Percentiles rank a stretch among this genome's conserved stretches.
Conservation (phyloP, 2,888 invertebrate genomes). For the Agriopis marginaria region DNA sequence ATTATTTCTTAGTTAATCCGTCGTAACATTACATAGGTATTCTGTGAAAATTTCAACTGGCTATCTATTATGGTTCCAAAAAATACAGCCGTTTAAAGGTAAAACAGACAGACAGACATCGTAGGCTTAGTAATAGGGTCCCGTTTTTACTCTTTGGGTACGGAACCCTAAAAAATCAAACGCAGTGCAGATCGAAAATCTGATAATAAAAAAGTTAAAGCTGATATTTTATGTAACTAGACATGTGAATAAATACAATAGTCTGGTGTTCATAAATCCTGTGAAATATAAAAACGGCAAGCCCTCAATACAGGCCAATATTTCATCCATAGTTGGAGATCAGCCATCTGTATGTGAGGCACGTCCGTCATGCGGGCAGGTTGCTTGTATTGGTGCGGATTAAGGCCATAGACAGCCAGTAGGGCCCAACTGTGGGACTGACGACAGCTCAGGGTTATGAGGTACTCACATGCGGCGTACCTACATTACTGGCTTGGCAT, state of each 20-base stretch:
- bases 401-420: slow-evolving; percentile 35
- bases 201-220: slow-evolving; percentile 4
- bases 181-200: slow-evolving; percentile 1
- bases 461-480: too few species aligned
- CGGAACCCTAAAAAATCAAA: not conserved
- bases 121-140: too few species aligned
- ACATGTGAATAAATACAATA: slow-evolving; percentile 18
- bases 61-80: too few species aligned
- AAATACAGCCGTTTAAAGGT: not conserved
- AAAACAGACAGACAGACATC: not conserved
- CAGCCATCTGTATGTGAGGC: slow-evolving; percentile 50
- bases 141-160: too few species aligned
- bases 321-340: slow-evolving; percentile 34
- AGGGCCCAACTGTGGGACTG: slow-evolving; percentile 23
- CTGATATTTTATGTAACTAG: slow-evolving; percentile 9
- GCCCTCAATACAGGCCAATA: slow-evolving; percentile 25
- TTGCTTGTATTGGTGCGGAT: slow-evolving; percentile 52
- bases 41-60: too few species aligned
- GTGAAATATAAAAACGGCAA: slow-evolving; percentile 20
- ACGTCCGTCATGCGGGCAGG: slow-evolving; percentile 60
- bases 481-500: too few species aligned
- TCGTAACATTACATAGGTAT: too few species aligned
- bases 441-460: not conserved
- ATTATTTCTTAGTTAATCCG: too few species aligned
- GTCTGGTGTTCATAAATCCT: slow-evolving; percentile 20